Evolutionary conservation across 2,888 invertebrate species (phyloP).

Genomic region (Eremobia ochroleuca): DNA sequence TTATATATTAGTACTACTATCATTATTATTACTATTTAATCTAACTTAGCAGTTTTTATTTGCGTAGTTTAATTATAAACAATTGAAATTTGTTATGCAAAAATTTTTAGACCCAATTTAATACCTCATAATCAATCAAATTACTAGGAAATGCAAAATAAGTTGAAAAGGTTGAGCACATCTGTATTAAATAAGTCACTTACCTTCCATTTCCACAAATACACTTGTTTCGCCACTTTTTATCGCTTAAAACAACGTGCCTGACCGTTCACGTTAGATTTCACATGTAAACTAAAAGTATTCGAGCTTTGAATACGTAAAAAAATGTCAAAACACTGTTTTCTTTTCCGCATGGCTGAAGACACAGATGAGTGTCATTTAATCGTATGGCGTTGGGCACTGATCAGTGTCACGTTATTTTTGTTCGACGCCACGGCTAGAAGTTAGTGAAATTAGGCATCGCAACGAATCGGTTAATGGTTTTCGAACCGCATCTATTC

Average conservation of each 20-base stretch:
- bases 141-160: conserved; percentile 46
- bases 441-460: conserved; percentile 53
- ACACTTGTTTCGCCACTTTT: conserved; percentile 61
- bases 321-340: conserved; percentile 56
- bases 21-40: conserved; percentile 48
- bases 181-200: conserved; percentile 53
- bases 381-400: conserved; percentile 49
- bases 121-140: conserved; percentile 54
- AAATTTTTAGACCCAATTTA: conserved; percentile 54
- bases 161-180: conserved; percentile 62
- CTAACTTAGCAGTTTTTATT: conserved; percentile 49
- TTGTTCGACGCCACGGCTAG: conserved; percentile 49
- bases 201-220: conserved; percentile 61
- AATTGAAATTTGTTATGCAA: conserved; percentile 42
- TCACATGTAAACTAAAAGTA: conserved; percentile 52
- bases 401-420: conserved; percentile 51
- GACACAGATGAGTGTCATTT: conserved; percentile 60
- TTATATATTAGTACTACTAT: conserved; percentile 42
- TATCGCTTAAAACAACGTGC: conserved; percentile 54
- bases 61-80: conserved; percentile 46
- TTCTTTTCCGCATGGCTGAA: conserved; percentile 60
- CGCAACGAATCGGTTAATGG: conserved; percentile 49
- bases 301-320: conserved; percentile 51
- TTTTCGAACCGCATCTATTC: too few species aligned
- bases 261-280: conserved; percentile 59